Conservation (phyloP, 2,888 invertebrate species). For the Helleia helle region DNA sequence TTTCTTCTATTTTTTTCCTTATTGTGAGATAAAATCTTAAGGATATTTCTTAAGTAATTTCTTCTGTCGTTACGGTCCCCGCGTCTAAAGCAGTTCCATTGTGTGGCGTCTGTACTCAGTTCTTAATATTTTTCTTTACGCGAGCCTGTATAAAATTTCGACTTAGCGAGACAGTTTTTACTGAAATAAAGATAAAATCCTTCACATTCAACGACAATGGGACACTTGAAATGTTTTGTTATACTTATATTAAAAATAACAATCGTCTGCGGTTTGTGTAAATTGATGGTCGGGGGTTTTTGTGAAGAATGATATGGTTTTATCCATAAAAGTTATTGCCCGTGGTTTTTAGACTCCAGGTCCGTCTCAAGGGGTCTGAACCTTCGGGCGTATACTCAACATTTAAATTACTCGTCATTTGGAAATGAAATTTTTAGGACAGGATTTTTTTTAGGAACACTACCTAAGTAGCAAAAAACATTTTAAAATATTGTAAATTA, state of each 20-base stretch:
- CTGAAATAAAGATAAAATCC: slow-evolving; percentile 18
- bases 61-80: slow-evolving; percentile 33
- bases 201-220: slow-evolving; percentile 16
- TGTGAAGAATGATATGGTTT: no score
- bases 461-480: no score
- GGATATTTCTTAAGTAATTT: slow-evolving; percentile 41
- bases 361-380: no score
- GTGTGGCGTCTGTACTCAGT: slow-evolving; percentile 25
- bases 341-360: no score
- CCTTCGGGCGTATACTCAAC: no score
- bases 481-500: no score
- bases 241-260: slow-evolving; percentile 8
- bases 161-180: slow-evolving; percentile 17
- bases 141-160: slow-evolving; percentile 21
- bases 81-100: slow-evolving; percentile 23
- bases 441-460: no score
- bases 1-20: slow-evolving; percentile 21
- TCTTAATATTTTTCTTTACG: slow-evolving; percentile 24
- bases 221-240: slow-evolving; percentile 12
- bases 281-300: no score
- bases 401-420: no score
- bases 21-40: slow-evolving; percentile 24
- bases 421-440: no score
- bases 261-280: neutral
- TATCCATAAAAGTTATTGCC: no score